Conservation (phyloP, 2,113 vertebrate genomes). For the Rhea pennata region DNA sequence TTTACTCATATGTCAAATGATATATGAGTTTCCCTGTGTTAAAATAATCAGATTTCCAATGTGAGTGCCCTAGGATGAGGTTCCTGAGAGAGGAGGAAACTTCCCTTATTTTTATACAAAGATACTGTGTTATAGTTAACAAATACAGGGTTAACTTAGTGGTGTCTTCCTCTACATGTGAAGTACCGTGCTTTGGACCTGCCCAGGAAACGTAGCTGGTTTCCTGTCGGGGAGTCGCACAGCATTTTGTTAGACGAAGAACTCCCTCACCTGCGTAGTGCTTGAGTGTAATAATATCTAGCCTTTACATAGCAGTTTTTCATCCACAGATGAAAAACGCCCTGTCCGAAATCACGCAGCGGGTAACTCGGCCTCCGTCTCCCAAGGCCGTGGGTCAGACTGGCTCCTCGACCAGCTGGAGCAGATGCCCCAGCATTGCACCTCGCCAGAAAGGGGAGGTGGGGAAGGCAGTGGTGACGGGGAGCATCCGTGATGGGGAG, state of each 20-base stretch:
- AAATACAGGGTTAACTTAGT: neutral
- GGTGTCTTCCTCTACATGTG: neutral
- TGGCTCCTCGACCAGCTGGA: neutral
- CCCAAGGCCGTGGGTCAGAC: neutral
- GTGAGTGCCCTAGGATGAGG: neutral
- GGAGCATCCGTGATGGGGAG: neutral
- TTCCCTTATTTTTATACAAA: neutral
- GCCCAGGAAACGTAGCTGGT: slow-evolving; percentile 46
- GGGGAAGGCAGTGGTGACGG: neutral
- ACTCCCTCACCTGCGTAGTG: neutral
- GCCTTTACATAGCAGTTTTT: neutral
- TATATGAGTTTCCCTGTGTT: neutral
- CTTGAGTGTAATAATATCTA: neutral
- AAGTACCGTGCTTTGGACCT: neutral
- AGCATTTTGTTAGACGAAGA: neutral
- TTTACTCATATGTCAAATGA: neutral
- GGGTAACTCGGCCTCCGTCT: neutral
- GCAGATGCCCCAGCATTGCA: neutral
- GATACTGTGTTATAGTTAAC: accelerated
- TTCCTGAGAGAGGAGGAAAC: neutral
- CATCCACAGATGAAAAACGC: neutral
- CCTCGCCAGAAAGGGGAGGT: neutral
- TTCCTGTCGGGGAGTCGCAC: slow-evolving; percentile 24
- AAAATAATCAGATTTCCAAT: accelerated
- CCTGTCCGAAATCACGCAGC: neutral